phyloP scores from a whole-genome alignment of 1,140 invertebrate genomes.

The Cotesia typhae region DNA sequence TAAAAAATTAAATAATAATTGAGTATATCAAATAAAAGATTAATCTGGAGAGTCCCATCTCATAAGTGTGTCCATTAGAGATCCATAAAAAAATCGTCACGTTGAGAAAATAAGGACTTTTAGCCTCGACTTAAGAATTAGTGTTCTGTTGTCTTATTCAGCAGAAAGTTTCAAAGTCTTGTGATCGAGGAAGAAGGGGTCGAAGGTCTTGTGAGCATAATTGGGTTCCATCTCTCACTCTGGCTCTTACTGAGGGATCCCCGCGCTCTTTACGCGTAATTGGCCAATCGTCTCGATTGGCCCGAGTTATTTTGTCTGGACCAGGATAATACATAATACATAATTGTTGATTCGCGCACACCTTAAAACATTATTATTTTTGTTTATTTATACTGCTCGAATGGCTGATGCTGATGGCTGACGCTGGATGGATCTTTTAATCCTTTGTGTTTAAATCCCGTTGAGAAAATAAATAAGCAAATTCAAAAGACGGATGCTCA shows the following conservation, averaged over 20 bases:
- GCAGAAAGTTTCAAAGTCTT: background rate
- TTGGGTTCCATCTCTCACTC: constrained; percentile 35
- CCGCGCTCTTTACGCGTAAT: constrained; percentile 38
- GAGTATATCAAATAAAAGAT: too few relatives aligned
- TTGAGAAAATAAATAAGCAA: too few relatives aligned
- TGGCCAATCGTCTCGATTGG: constrained; percentile 41
- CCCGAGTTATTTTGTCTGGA: constrained; percentile 34
- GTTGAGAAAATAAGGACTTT: too few relatives aligned
- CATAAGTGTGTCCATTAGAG: too few relatives aligned
- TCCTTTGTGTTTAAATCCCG: too few relatives aligned
- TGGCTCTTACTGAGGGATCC: constrained; percentile 3
- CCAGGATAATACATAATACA: background rate
- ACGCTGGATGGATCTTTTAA: too few relatives aligned
- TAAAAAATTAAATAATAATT: too few relatives aligned
- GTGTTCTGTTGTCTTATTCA: constrained; percentile 28
- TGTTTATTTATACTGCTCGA: background rate
- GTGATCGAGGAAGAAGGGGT: constrained; percentile 21
- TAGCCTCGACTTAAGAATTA: constrained; percentile 19
- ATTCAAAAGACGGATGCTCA: too few relatives aligned
- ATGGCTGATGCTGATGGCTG: too few relatives aligned
- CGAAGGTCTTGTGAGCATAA: constrained; percentile 36
- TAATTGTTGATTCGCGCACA: background rate
- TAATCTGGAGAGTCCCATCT: too few relatives aligned
- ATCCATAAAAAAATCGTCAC: too few relatives aligned
- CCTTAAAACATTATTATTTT: background rate